Evolutionary conservation across 2,888 invertebrate genomes (phyloP), one percentile per base, ranked within the genome.

Genomic region (Tetragonula carbonaria): DNA sequence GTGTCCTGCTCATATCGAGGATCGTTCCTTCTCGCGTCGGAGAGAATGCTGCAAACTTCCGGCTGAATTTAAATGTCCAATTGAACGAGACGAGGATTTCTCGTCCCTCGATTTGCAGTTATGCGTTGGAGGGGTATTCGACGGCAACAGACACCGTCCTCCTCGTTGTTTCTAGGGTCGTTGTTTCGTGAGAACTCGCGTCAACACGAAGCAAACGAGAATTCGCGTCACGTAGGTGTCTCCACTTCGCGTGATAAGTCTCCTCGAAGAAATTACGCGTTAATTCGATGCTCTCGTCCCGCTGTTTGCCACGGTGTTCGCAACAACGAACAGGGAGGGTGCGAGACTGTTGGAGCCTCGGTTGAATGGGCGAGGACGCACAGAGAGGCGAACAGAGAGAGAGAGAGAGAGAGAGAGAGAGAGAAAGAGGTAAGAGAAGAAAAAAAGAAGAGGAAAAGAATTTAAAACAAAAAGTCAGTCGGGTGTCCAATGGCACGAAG

Each of bases 401-500:
- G 45, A 55, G 50, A 28, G n/a, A 33, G 13, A 6, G 38, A 33
- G 8, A 53, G 38, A 57, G n/a, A 1, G n/a, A n/a, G 4, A n/a
- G 57, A 57, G 13, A 21, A 21, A 55, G 33, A 18, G 5, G 23
- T 23, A 23, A 6, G n/a, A 68, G 45, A 33, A 13, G 45, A 51
- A 33, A 23, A 77, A 38, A 38, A 71, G 45, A 45, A n/a, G 51
- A 57, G 57, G 65, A n/a, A 86, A 80, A 83, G 82, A 85, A 82
- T 85, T 81, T 82, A 79, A 83, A 87, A 90, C 86, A 87, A 89
- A 86, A 89, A 86, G 84, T 81, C 88, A 88, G 84, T 86, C 87
- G 87, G 90, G 84, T 90, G 91, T 90, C 91, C 90, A 91, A 91
- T 90, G 90, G 88, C 82, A 88, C 85, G 87, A 87, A 88, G 84